These are phyloP conservation scores for Drosophila ambigua DNA, from an alignment of 1,140 invertebrate species.

Conservation along the genomic window DNA sequence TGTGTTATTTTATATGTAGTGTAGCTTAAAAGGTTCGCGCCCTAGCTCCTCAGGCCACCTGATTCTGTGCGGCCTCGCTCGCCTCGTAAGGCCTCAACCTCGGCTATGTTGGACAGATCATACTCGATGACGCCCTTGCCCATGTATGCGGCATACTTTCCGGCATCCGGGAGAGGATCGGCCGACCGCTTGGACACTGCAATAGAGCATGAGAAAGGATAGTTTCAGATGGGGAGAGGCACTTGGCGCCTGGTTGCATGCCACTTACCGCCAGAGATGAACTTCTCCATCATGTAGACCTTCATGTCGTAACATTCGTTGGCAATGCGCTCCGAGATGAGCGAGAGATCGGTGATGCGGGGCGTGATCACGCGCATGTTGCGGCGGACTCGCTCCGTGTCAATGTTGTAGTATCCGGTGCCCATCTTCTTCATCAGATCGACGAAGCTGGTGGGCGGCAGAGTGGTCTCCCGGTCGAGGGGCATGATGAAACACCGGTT, in stretches of 20 bases:
- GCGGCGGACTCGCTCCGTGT: conserved; percentile 90
- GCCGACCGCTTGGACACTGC: conserved; percentile 90
- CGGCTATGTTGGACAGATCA: conserved; percentile 88
- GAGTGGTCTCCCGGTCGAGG: conserved; percentile 90
- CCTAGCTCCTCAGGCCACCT: conserved; percentile 10
- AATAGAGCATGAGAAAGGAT: conserved; percentile 72
- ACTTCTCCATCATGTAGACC: conserved; percentile 90
- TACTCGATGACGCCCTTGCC: conserved; percentile 90
- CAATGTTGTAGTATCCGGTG: conserved; percentile 92
- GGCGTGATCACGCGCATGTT: conserved; percentile 91
- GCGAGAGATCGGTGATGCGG: conserved; percentile 87
- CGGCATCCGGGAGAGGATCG: conserved; percentile 83
- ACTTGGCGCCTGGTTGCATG: neutral
- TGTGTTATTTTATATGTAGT: conserved; percentile 39
- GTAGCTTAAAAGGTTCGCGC: conserved; percentile 61
- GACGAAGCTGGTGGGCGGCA: conserved; percentile 90
- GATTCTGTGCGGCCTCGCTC: conserved; percentile 39
- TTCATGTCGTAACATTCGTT: conserved; percentile 89
- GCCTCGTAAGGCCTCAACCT: conserved; percentile 79
- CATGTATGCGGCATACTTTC: conserved; percentile 90
- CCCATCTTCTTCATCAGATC: conserved; percentile 93
- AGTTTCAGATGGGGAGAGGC: neutral
- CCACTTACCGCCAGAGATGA: conserved; percentile 85
- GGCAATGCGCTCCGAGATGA: conserved; percentile 89
- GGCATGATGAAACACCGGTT: conserved; percentile 94